These are phyloP conservation scores for Archivesica marissinica DNA, from an alignment of 1,140 invertebrate genomes.

Conservation along the genomic window DNA sequence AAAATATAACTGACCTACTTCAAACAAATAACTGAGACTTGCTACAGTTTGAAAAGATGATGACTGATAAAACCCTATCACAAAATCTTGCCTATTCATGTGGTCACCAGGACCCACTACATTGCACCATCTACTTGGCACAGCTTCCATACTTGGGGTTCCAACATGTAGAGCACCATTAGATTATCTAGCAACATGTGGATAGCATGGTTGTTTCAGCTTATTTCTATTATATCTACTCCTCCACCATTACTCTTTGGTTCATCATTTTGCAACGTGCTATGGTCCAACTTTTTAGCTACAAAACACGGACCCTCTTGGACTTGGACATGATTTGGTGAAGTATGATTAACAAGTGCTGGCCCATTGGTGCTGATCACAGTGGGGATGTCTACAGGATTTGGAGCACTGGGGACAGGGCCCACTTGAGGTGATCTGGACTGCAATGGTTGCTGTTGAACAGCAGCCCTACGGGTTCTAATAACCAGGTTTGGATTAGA, in stretches of 20 bases:
- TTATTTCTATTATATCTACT: constrained; percentile 27
- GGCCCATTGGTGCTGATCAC: background rate
- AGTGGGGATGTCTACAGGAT: constrained; percentile 6
- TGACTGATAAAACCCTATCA: no score
- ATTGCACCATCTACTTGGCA: no score
- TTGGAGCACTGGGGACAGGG: constrained; percentile 24
- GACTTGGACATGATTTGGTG: background rate
- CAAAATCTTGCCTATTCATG: no score
- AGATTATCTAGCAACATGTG: no score
- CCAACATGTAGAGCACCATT: no score
- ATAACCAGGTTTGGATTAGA: constrained; percentile 86
- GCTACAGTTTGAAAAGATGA: no score
- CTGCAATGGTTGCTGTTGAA: constrained; percentile 66
- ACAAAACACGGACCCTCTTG: background rate
- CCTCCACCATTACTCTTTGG: background rate
- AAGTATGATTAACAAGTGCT: background rate
- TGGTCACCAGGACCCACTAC: no score
- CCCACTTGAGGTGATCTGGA: constrained; percentile 36
- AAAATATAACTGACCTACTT: no score
- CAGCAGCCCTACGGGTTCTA: constrained; percentile 84
- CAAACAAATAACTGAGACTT: no score
- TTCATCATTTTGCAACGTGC: background rate
- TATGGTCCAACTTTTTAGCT: constrained; percentile 29
- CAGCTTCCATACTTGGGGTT: no score
- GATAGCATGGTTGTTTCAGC: no score